Base-by-base conservation (phyloP, 2,797 vertebrate species). In the Trematomus bernacchii region DNA sequence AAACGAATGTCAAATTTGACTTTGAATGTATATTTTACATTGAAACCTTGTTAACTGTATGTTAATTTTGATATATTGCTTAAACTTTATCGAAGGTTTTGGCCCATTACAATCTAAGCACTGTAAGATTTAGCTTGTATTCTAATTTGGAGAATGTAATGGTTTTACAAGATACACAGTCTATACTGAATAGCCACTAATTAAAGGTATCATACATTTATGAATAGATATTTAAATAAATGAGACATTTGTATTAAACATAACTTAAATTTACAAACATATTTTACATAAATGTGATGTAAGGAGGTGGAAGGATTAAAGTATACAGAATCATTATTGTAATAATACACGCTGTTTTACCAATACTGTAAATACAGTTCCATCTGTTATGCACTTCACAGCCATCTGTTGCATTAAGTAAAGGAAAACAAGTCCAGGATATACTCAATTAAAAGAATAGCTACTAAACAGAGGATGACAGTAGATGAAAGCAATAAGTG, bases 371-470 rank as follows among this genome's bases (percentile, higher is more conserved):
- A 37, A 53, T 67, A 64, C 19, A n/a, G 19, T 18, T 59, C 71
- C 76, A 88, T 88, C 82, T 89, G 87, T 66, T 76, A 18, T 65
- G 61, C 70, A 69, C 71, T 76, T 69, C 10, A 57, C 15, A 74
- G 64, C 59, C 58, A 86, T 89, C 74, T 89, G 87, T 67, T 76
- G 52, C 60, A 57, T 79, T 66, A 7, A 4, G 46, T 9, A 57
- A 42, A 54, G 46, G 7, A 19, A 67, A 55, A 58, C 27, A 81
- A 90, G 79, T 51, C 69, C 65, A 76, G 12, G 57, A 76, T 74
- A 77, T 54, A 80, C 37, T 94, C 85, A 79, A 82, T 79, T 76
- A 83, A 74, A 64, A 64, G 66, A 69, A 67, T 82, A 53, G 85
- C 76, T 44, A 71, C 63, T 48, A 77, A 67, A 66, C 30, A 66